A percentile compares a stretch with the other conserved stretches of the same genome.
Conservation (phyloP, 92 coral and sea anemone genomes). For the Porites divaricata region DNA sequence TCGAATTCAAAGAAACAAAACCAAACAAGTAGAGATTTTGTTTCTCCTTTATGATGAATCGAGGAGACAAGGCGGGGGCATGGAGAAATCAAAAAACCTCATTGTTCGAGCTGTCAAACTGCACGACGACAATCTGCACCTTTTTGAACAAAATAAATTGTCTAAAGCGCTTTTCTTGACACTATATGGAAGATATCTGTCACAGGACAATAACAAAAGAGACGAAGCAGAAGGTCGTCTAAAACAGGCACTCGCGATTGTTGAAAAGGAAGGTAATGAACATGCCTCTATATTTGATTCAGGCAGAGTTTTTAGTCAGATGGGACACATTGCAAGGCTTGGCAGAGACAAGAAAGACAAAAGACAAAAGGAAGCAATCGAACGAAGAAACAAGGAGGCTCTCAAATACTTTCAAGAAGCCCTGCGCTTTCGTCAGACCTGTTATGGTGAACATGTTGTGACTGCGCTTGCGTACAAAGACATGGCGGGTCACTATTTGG, state of each 20-base stretch:
- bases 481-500: too few species aligned
- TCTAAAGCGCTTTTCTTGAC: slow-evolving; percentile 25
- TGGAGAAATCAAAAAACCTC: too few species aligned
- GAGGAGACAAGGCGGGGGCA: not conserved
- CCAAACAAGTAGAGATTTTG: slow-evolving; percentile 36
- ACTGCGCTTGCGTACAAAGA: too few species aligned
- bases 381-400: too few species aligned
- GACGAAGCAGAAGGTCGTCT: not conserved
- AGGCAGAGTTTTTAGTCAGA: not conserved
- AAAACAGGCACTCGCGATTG: not conserved
- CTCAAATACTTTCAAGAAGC: too few species aligned
- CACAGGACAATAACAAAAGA: slow-evolving; percentile 10
- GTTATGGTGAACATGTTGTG: too few species aligned
- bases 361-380: too few species aligned
- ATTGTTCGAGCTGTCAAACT: too few species aligned
- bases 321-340: not conserved
- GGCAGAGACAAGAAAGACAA: too few species aligned
- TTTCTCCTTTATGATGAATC: slow-evolving; percentile 41
- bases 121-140: too few species aligned
- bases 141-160: not conserved
- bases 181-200: slow-evolving; percentile 27
- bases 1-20: not conserved
- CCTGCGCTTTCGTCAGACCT: too few species aligned
- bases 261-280: not conserved
- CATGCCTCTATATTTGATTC: not conserved